These are phyloP conservation scores for human DNA, from an alignment of 2,113 vertebrate genomes.

Conservation along the genomic window DNA sequence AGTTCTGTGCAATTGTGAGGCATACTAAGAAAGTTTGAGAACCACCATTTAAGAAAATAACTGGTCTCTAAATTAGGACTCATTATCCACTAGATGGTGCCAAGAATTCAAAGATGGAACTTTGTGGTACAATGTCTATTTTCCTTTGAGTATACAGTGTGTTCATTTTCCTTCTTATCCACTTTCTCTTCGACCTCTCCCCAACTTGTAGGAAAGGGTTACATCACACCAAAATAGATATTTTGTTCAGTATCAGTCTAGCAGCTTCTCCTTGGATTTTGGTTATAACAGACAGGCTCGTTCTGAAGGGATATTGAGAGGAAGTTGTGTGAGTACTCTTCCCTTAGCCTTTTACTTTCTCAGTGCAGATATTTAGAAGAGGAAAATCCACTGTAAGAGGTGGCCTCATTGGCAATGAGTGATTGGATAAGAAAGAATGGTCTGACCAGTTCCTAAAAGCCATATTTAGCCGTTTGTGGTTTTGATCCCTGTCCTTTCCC, in stretches of 20 bases:
- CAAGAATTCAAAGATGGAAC: slow-evolving; percentile 36
- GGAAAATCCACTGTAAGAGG: not conserved
- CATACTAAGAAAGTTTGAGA: not conserved
- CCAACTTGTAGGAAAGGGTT: not conserved
- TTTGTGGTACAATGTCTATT: rapidly evolving
- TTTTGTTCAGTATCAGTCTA: not conserved
- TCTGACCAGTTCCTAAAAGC: not conserved
- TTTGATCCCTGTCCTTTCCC: not conserved
- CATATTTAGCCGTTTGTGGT: not conserved
- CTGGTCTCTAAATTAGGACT: not conserved
- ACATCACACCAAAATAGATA: not conserved
- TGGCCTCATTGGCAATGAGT: not conserved
- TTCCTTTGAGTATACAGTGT: not conserved
- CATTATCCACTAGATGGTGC: slow-evolving; percentile 65
- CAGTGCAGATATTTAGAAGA: not conserved
- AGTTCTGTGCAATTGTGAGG: not conserved
- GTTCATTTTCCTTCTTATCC: not conserved
- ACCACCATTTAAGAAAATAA: not conserved
- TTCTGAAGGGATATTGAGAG: not conserved
- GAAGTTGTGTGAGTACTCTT: too few species aligned
- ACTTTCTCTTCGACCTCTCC: not conserved
- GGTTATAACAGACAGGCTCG: not conserved
- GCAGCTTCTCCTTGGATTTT: not conserved
- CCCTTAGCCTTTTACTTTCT: not conserved
- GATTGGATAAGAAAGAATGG: not conserved